Evolutionary conservation across 2,113 vertebrate genomes (phyloP).

Genomic region (Cyanoramphus novaezelandiae): DNA sequence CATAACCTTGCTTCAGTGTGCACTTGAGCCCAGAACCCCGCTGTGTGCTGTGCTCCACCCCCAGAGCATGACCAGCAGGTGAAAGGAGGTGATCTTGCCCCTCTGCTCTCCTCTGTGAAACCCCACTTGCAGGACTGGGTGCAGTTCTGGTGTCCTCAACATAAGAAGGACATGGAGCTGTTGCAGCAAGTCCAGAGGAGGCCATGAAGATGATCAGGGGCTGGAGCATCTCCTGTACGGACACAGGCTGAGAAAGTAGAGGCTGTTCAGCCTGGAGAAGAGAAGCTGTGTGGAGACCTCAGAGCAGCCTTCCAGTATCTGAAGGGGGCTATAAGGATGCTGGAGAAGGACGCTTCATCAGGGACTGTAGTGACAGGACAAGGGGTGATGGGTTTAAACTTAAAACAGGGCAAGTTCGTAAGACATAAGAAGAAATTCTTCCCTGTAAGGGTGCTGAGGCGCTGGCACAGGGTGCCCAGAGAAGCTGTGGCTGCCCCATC

Average conservation of each 20-base stretch:
- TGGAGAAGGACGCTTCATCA: background rate
- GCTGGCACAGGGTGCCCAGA: background rate
- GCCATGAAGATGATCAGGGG: background rate
- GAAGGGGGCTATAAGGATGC: background rate
- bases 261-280: background rate
- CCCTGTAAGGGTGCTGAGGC: background rate
- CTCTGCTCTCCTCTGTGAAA: background rate
- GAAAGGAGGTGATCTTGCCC: background rate
- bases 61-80: background rate
- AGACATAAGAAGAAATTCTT: background rate
- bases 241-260: background rate
- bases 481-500: background rate
- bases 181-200: background rate
- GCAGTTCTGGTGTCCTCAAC: background rate
- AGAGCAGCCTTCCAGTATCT: background rate
- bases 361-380: background rate
- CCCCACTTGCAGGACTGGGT: background rate
- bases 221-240: background rate
- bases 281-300: background rate
- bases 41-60: background rate
- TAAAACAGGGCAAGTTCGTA: background rate
- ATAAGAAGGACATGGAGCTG: background rate
- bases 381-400: background rate
- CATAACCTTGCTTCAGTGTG: background rate
- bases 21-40: background rate